Evolutionary conservation across 1,140 invertebrate genomes (phyloP).

Genomic region (Gyrodactylus salaris): DNA sequence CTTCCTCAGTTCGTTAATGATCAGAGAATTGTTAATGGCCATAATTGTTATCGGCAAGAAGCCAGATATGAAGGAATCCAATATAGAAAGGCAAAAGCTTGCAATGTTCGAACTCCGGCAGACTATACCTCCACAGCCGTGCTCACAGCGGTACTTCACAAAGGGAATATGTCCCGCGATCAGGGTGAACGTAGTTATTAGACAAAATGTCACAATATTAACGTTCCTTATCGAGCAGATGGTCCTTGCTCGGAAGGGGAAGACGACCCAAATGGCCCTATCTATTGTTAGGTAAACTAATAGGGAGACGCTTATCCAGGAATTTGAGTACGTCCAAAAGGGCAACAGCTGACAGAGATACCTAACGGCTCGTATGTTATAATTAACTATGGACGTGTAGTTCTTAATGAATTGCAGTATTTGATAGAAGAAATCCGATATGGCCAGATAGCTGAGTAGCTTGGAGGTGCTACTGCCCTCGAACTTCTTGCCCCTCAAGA

Average conservation of each 20-base stretch:
- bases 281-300: conserved; percentile 1
- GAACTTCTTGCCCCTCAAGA: neutral
- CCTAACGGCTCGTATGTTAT: neutral
- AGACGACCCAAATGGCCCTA: conserved; percentile 3
- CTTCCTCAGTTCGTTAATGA: neutral
- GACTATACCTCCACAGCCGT: neutral
- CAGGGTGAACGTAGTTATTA: neutral
- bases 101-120: neutral
- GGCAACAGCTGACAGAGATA: neutral
- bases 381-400: neutral
- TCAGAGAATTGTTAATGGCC: neutral
- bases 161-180: neutral
- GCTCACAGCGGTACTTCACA: neutral
- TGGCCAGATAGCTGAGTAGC: neutral
- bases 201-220: neutral
- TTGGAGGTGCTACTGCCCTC: conserved; percentile 2
- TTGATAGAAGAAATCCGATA: neutral
- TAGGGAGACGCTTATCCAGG: conserved; percentile 4
- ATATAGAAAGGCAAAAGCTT: neutral
- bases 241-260: neutral
- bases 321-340: neutral
- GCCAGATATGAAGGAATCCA: neutral
- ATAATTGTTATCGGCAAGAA: neutral
- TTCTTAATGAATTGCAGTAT: neutral
- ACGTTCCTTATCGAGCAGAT: neutral